Base-by-base conservation (phyloP, 2,888 invertebrate species). In the Leptopterna dolabrata region DNA sequence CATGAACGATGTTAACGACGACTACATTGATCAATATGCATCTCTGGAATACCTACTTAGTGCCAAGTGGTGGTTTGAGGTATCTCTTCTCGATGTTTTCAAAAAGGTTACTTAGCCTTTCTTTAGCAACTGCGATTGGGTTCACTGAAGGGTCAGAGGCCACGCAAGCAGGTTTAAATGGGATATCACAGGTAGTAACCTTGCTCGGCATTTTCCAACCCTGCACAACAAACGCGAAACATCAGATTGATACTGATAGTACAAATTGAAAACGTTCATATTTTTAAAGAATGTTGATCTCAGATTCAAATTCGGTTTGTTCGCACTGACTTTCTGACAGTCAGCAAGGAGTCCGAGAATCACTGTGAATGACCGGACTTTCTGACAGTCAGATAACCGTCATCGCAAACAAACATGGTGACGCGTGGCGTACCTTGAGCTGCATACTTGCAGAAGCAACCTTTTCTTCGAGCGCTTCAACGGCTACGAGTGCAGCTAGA, bases 51-150 rank as follows among this genome's bases (percentile, higher is more conserved):
- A 51, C 88, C 88, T 87, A 90, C 90, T 90, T 90, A 16, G 90
- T 89, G 29, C 96, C 96, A 87, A 99, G 93, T 71, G 98, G 98
- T 88, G 98, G 97, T 92, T 98, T 97, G 71, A 99, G 93, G 92
- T 98, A 99, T 90, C 99, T 93, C 90, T 98, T 93, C 92, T 99
- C 99, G 85, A 99, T 97, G 90, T 97, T 97, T 0, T 95, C 95
- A 92, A 99, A 98, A 16, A 99, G 93, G 0, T 95, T 94, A 4
- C 96, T 93, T 86, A 99, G 93, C 90, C 97, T 94, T 90, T 95
- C 95, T 47, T 94, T 94, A 91, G 94, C 93, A 92, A 95, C 92
- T 91, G 94, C 92, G 90, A 94, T 93, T 91, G 94, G 92, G 92
- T 92, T 89, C 19, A 91, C 90, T 30, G 91, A 90, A 41, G 90